A percentile compares a stretch with the other conserved stretches of the same genome.
These are phyloP conservation scores for Oscheius sp. DNA, from an alignment of 1,140 invertebrate genomes.

Conservation along the genomic window DNA sequence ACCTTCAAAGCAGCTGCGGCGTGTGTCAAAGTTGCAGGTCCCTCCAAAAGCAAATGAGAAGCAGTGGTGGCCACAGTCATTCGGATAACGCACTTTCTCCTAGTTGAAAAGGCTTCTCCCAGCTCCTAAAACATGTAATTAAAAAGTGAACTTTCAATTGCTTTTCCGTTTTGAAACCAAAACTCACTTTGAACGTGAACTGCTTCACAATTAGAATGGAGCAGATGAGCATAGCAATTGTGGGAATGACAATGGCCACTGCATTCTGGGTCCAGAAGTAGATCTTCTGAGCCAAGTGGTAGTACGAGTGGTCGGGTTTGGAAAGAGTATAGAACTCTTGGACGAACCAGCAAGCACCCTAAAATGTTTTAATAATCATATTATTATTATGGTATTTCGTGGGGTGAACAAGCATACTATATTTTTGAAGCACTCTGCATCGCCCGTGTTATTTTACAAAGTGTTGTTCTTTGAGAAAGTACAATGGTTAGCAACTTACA, in stretches of 20 bases:
- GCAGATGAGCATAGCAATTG: conserved; percentile 54
- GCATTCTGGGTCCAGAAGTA: conserved; percentile 51
- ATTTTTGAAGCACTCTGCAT: too few species aligned
- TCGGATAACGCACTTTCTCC: conserved; percentile 58
- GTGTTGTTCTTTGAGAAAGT: too few species aligned
- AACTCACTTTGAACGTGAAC: conserved; percentile 55
- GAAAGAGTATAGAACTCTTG: conserved; percentile 17
- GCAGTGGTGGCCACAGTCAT: conserved; percentile 57
- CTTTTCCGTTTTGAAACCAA: background rate
- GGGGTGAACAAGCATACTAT: conserved; percentile 1
- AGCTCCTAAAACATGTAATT: conserved; percentile 43
- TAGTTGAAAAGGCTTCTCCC: conserved; percentile 56
- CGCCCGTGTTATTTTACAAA: too few species aligned
- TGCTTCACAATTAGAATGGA: conserved; percentile 52
- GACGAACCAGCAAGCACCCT: conserved; percentile 24
- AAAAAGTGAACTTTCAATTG: too few species aligned
- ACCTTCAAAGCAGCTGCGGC: conserved; percentile 48
- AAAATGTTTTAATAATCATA: background rate
- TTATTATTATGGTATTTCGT: background rate
- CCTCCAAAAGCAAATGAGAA: conserved; percentile 56
- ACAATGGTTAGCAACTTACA: too few species aligned
- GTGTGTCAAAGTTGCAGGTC: conserved; percentile 53
- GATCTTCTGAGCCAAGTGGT: conserved; percentile 42
- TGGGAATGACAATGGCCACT: conserved; percentile 55
- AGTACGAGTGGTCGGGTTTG: conserved; percentile 15